Conservation (phyloP, 2,888 invertebrate genomes). For the Polydrusus cervinus region DNA sequence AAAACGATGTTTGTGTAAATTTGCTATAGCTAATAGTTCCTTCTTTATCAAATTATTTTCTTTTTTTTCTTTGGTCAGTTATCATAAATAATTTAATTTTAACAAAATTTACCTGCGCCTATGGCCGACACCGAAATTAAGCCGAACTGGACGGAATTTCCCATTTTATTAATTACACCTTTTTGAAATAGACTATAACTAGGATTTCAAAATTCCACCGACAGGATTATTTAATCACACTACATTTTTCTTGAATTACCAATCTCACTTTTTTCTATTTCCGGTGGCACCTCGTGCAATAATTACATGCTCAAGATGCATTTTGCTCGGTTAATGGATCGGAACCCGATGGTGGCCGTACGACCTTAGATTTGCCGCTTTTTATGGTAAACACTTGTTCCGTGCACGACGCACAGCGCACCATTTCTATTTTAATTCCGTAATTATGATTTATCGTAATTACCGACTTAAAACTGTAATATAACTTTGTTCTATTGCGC, state of each 20-base stretch:
- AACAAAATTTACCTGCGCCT: too few relatives aligned
- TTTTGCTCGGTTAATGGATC: constrained; percentile 44
- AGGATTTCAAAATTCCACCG: too few relatives aligned
- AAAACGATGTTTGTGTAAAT: too few relatives aligned
- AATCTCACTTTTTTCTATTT: constrained; percentile 20
- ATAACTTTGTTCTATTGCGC: constrained; percentile 42
- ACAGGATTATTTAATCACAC: not conserved
- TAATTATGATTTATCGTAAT: constrained; percentile 48
- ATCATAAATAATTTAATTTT: too few relatives aligned
- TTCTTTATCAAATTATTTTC: too few relatives aligned
- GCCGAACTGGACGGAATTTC: too few relatives aligned
- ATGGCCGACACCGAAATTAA: too few relatives aligned
- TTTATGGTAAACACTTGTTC: constrained; percentile 43
- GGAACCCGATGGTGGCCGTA: constrained; percentile 41
- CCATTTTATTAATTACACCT: too few relatives aligned
- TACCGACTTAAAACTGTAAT: constrained; percentile 35
- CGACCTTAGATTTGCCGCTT: constrained; percentile 38
- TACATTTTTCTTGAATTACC: constrained; percentile 1
- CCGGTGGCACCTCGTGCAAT: constrained; percentile 16
- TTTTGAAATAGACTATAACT: too few relatives aligned
- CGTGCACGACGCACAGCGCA: constrained; percentile 29
- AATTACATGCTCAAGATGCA: constrained; percentile 27
- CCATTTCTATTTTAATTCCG: constrained; percentile 36
- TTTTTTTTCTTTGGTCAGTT: too few relatives aligned
- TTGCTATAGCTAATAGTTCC: too few relatives aligned